phyloP scores from a whole-genome alignment of 2,797 vertebrate species.

The Artibeus jamaicensis region DNA sequence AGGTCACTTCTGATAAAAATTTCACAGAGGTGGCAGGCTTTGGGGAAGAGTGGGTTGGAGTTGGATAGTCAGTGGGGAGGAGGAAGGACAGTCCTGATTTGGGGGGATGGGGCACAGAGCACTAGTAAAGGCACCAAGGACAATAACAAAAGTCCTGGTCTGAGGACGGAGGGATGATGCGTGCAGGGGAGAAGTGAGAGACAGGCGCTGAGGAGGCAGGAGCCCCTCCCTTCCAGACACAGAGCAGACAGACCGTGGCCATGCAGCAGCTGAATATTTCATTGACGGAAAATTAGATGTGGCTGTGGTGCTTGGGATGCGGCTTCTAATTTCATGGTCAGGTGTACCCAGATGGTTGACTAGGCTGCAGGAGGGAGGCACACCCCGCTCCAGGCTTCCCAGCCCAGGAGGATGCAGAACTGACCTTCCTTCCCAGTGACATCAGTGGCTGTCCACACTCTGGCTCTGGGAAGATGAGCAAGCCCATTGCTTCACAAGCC shows the following conservation, averaged over 20 bases:
- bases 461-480: neutral
- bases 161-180: neutral
- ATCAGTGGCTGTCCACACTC: neutral
- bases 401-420: neutral
- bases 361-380: neutral
- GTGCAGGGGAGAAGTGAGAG: neutral
- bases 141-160: neutral
- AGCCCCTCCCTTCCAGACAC: neutral
- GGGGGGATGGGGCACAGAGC: neutral
- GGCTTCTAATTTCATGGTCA: constrained; percentile 61
- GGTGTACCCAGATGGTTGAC: constrained; percentile 20
- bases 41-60: neutral
- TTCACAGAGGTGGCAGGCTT: neutral
- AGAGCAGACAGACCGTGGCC: neutral
- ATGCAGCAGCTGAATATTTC: constrained; percentile 66
- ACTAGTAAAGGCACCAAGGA: neutral
- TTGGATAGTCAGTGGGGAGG: neutral
- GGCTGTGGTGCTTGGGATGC: neutral
- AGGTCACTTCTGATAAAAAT: neutral
- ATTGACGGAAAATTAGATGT: constrained; percentile 69
- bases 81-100: neutral
- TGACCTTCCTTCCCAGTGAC: neutral
- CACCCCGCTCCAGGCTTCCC: neutral
- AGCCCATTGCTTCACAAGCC: neutral
- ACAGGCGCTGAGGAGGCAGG: neutral